These are phyloP conservation scores for Streptopelia turtur DNA, from an alignment of 2,797 vertebrate genomes.

Conservation along the genomic window DNA sequence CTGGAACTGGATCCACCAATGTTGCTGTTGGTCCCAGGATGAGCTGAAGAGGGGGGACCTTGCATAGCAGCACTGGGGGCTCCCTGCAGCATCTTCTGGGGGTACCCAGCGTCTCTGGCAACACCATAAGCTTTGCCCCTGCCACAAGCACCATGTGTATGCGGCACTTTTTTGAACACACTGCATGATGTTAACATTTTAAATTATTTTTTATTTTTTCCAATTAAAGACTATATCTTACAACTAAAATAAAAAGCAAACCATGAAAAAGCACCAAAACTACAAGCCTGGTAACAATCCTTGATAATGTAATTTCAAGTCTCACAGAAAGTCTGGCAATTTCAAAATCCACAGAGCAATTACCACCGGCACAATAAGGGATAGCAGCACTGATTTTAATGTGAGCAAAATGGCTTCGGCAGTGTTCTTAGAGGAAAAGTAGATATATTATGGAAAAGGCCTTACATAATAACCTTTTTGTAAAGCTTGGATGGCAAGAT, in stretches of 20 bases:
- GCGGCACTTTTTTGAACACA: conserved; percentile 32
- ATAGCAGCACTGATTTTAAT: conserved; percentile 40
- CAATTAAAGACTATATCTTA: conserved; percentile 51
- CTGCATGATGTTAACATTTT: conserved; percentile 66
- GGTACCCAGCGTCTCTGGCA: no score
- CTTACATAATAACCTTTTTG: conserved; percentile 82
- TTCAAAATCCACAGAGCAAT: conserved; percentile 38
- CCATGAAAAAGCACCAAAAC: conserved; percentile 48
- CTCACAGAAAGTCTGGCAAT: conserved; percentile 51
- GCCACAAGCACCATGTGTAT: not conserved
- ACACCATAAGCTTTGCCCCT: not conserved
- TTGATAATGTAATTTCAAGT: conserved; percentile 53
- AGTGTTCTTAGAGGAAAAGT: conserved; percentile 63
- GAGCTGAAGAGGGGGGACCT: not conserved
- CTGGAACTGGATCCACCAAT: not conserved
- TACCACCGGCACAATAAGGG: conserved; percentile 59
- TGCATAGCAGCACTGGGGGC: fast-evolving
- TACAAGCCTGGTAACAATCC: conserved; percentile 44
- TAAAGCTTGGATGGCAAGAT: conserved; percentile 80
- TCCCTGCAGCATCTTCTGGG: not conserved
- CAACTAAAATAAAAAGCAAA: conserved; percentile 59
- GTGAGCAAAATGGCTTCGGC: conserved; percentile 48
- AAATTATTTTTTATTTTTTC: conserved; percentile 26
- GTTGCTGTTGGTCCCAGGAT: not conserved
- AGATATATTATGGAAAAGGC: conserved; percentile 74